Conservation (phyloP, 1,140 invertebrate species). For the Ganaspis sp. region DNA sequence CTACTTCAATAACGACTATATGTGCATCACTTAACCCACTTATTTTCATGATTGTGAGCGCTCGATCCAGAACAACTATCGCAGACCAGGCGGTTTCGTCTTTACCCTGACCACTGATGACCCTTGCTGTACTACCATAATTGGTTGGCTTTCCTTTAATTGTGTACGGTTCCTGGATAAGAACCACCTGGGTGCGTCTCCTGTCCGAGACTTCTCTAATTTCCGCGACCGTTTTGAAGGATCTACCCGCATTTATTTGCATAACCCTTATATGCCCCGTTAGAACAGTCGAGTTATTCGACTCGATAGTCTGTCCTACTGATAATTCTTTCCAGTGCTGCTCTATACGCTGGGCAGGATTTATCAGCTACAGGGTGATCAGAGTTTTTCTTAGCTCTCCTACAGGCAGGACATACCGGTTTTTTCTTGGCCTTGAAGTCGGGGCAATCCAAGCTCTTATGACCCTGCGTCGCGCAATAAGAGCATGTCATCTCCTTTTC, state of each 20-base stretch:
- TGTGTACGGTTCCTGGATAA: not conserved
- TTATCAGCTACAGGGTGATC: not conserved
- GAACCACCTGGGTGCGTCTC: not conserved
- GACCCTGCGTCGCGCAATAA: not conserved
- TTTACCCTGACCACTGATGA: not conserved
- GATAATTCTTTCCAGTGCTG: not conserved
- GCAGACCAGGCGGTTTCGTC: not conserved
- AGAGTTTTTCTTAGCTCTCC: not conserved
- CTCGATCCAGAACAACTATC: not conserved
- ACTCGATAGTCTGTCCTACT: not conserved
- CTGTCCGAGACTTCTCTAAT: not conserved
- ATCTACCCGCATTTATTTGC: not conserved
- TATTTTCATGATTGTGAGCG: not conserved
- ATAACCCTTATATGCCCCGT: too few relatives aligned
- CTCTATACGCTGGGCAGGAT: not conserved
- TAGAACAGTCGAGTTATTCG: not conserved
- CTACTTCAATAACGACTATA: not conserved
- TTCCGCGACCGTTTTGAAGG: not conserved
- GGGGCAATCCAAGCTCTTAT: not conserved
- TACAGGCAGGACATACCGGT: not conserved
- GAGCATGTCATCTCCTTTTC: not conserved
- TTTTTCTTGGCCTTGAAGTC: not conserved
- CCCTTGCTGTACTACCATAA: not conserved
- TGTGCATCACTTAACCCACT: not conserved
- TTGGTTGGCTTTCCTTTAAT: not conserved